Evolutionary conservation across 2,113 vertebrate genomes (phyloP).

Genomic region (Urocitellus parryii): DNA sequence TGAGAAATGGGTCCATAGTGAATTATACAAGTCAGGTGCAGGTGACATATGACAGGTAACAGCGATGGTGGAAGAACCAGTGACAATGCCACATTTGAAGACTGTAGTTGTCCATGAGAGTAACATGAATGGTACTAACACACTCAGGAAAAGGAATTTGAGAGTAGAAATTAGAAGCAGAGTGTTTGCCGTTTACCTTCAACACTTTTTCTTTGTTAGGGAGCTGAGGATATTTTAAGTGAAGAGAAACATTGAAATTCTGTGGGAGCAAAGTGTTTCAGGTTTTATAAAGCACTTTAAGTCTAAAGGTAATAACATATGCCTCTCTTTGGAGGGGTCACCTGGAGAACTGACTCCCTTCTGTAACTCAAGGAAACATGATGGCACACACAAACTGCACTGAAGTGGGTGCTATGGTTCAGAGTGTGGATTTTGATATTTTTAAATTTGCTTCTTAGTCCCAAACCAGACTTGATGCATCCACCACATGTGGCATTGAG

Average conservation of each 20-base stretch:
- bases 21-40: neutral
- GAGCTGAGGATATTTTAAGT: constrained; percentile 25
- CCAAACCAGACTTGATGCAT: neutral
- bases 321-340: neutral
- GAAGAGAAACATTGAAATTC: neutral
- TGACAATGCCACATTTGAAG: neutral
- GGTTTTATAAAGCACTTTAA: constrained; percentile 47
- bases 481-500: neutral
- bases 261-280: neutral
- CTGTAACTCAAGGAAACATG: neutral
- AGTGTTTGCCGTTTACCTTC: neutral
- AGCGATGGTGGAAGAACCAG: neutral
- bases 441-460: neutral
- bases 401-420: neutral
- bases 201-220: neutral
- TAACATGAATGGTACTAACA: neutral
- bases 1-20: neutral
- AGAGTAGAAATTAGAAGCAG: neutral
- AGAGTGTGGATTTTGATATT: neutral
- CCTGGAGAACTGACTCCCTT: neutral
- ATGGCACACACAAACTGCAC: neutral
- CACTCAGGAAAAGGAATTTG: neutral
- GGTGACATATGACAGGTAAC: neutral
- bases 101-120: neutral
- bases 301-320: accelerated